These are phyloP conservation scores for Acanthurus lineatus DNA, from an alignment of 2,797 vertebrate species.

Conservation along the genomic window DNA sequence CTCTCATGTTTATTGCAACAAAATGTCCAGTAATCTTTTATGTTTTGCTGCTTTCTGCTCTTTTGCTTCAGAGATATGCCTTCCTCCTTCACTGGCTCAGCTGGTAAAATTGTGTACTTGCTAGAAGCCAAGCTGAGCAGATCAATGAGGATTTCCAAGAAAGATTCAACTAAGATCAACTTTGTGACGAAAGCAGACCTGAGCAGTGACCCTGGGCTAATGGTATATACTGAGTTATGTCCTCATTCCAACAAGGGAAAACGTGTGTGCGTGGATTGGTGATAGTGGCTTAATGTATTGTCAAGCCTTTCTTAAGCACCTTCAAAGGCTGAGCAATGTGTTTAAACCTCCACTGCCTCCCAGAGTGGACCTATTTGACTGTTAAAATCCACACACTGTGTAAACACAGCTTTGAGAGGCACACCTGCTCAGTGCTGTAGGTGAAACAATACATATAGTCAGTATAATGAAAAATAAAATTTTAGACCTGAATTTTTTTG, in stretches of 20 bases:
- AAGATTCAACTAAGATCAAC: conserved; percentile 64
- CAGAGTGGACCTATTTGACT: background rate
- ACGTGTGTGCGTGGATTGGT: no score
- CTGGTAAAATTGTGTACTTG: conserved; percentile 78
- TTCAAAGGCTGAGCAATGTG: background rate
- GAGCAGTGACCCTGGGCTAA: conserved; percentile 31
- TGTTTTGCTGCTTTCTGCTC: background rate
- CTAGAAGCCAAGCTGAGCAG: conserved; percentile 78
- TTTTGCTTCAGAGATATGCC: conserved; percentile 70
- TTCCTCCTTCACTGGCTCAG: conserved; percentile 66
- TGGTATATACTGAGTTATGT: conserved; percentile 45
- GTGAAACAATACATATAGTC: no score
- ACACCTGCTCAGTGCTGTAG: background rate
- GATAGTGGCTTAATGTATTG: background rate
- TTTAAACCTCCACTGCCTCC: background rate
- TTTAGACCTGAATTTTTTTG: no score
- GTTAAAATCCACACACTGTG: background rate
- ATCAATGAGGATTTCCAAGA: conserved; percentile 77
- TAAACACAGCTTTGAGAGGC: background rate
- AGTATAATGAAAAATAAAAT: no score
- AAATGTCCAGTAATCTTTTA: background rate
- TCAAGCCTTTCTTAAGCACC: background rate
- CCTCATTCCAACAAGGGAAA: background rate
- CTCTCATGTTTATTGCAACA: background rate
- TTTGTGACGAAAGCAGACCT: conserved; percentile 61